Percentiles rank a stretch among this genome's conserved stretches.
Conservation (phyloP, 1,140 invertebrate species). For the Patella vulgata region DNA sequence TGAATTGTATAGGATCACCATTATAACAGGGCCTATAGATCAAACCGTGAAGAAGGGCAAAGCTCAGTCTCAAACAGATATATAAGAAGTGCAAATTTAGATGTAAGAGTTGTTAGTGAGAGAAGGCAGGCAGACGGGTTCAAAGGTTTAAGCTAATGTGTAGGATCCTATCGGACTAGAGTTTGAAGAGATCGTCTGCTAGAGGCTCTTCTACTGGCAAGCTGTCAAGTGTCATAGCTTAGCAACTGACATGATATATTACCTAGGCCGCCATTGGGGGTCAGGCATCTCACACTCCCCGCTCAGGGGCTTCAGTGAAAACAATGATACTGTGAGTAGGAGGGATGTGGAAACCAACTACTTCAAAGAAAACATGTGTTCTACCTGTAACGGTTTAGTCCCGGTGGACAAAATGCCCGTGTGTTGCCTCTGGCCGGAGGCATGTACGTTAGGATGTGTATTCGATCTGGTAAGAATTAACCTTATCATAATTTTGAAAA, state of each 20-base stretch:
- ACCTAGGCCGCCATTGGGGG: slow-evolving; percentile 47
- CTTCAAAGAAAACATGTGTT: slow-evolving; percentile 23
- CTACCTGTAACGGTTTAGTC: slow-evolving; percentile 37
- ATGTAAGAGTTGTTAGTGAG: slow-evolving; percentile 7
- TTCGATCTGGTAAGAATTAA: slow-evolving; percentile 31
- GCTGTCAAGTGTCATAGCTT: slow-evolving; percentile 61
- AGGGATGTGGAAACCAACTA: slow-evolving; percentile 41
- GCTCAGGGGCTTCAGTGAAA: slow-evolving; percentile 24
- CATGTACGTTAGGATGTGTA: slow-evolving; percentile 50
- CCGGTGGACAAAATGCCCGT: slow-evolving; percentile 48
- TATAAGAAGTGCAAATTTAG: not conserved
- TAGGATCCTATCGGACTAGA: not conserved
- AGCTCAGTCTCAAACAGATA: not conserved
- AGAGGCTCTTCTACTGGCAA: slow-evolving; percentile 42
- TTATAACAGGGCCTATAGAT: too few relatives aligned
- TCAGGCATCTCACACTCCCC: slow-evolving; percentile 30
- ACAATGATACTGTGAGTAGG: slow-evolving; percentile 31
- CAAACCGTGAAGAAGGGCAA: not conserved
- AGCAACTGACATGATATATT: slow-evolving; percentile 60
- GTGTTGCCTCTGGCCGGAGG: slow-evolving; percentile 51
- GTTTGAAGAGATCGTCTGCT: slow-evolving; percentile 13
- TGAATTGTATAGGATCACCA: too few relatives aligned
- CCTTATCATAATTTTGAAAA: too few relatives aligned
- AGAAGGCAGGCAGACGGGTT: not conserved
- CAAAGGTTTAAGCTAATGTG: not conserved